These are phyloP conservation scores for Probaryconus sp. DNA, from an alignment of 1,140 invertebrate species.

Conservation along the genomic window DNA sequence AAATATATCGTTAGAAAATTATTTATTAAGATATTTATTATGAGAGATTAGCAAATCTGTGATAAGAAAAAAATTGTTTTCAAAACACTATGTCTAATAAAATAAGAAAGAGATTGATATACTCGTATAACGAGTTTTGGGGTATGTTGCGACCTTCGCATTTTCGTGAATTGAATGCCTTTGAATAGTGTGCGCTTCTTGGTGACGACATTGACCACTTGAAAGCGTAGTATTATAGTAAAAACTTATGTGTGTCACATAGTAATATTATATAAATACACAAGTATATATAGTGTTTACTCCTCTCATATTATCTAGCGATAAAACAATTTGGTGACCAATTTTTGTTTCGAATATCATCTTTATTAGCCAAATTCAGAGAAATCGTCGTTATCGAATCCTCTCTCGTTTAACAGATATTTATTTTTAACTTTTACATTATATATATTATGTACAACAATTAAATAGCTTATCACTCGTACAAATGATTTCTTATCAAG, in stretches of 20 bases:
- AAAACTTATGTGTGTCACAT: constrained; percentile 23
- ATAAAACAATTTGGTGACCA: too few relatives aligned
- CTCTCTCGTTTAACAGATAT: too few relatives aligned
- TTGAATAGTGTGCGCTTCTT: constrained; percentile 12
- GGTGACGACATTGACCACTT: constrained; percentile 47
- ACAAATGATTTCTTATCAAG: too few relatives aligned
- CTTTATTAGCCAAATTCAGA: too few relatives aligned
- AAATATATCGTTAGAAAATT: too few relatives aligned
- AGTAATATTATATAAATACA: constrained; percentile 4
- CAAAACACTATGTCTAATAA: constrained; percentile 3
- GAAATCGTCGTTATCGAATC: too few relatives aligned
- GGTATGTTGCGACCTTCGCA: constrained; percentile 47
- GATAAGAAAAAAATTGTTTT: constrained; percentile 13
- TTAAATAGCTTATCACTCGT: too few relatives aligned
- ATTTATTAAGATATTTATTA: background rate
- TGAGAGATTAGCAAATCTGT: background rate
- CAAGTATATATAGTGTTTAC: too few relatives aligned
- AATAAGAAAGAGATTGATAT: constrained; percentile 23
- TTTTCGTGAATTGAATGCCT: constrained; percentile 57
- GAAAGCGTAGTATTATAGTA: constrained; percentile 52
- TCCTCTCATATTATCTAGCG: too few relatives aligned
- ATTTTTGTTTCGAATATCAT: too few relatives aligned
- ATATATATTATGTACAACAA: too few relatives aligned
- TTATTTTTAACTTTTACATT: too few relatives aligned
- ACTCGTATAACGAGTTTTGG: constrained; percentile 21